Evolutionary conservation across 2,888 invertebrate species (phyloP).

Genomic region (Tricholauxania praeusta): DNA sequence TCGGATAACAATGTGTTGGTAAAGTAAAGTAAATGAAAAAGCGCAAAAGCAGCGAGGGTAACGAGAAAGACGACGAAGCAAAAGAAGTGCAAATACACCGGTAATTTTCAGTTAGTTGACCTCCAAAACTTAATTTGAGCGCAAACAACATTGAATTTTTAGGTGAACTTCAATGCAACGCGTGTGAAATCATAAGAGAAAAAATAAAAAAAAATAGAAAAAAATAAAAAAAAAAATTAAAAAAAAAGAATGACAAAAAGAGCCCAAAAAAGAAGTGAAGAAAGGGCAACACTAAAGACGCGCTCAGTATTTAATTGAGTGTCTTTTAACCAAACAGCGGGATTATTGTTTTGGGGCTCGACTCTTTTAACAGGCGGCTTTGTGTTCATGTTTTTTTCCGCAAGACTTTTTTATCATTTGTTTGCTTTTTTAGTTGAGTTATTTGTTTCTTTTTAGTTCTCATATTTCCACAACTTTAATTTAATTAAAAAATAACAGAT

Average conservation of each 20-base stretch:
- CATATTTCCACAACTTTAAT: too few relatives aligned
- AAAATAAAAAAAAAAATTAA: background rate
- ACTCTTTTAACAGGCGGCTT: conserved; percentile 1
- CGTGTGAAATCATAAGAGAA: background rate
- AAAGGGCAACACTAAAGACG: too few relatives aligned
- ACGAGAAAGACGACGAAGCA: background rate
- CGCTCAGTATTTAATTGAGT: too few relatives aligned
- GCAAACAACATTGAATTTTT: background rate
- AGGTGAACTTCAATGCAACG: background rate
- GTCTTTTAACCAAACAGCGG: background rate
- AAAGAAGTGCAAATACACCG: conserved; percentile 3
- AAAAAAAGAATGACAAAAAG: background rate
- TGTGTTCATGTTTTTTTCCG: background rate
- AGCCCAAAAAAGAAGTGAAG: background rate
- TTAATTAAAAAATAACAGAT: too few relatives aligned
- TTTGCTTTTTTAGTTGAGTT: conserved; percentile 8
- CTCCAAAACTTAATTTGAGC: background rate
- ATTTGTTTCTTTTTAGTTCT: background rate
- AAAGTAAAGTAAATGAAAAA: too few relatives aligned
- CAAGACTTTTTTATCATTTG: background rate
- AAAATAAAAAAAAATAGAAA: background rate
- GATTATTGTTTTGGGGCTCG: background rate
- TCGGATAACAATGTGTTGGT: too few relatives aligned
- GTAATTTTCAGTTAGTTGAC: conserved; percentile 6
- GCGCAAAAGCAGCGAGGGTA: background rate